A percentile compares a stretch with the other conserved stretches of the same genome.
These are phyloP conservation scores for Lagorchestes hirsutus DNA, from an alignment of 2,797 vertebrate genomes.

Conservation along the genomic window DNA sequence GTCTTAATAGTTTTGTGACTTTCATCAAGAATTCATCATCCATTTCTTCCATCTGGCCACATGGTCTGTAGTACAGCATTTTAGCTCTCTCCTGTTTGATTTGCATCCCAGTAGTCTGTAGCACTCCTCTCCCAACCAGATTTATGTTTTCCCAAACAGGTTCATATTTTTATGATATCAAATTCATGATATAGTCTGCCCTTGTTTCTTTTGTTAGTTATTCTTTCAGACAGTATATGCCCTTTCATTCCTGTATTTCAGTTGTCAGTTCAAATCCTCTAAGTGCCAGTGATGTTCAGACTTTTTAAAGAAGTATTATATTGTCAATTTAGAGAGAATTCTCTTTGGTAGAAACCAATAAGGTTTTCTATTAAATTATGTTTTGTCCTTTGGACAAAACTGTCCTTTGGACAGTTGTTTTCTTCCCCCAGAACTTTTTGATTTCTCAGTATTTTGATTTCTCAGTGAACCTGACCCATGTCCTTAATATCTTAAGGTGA, in stretches of 20 bases:
- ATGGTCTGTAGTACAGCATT: neutral
- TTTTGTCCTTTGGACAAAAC: neutral
- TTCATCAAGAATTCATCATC: neutral
- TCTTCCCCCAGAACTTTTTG: neutral
- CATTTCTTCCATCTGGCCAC: neutral
- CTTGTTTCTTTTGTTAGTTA: neutral
- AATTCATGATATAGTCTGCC: neutral
- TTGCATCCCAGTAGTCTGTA: neutral
- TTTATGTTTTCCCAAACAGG: neutral
- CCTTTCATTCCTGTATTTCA: neutral
- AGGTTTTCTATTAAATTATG: neutral
- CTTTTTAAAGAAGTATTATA: fast-evolving
- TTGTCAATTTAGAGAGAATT: fast-evolving
- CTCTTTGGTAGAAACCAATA: fast-evolving
- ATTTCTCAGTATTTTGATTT: neutral
- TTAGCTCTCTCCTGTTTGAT: neutral
- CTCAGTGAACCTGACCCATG: neutral
- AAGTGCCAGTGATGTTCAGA: neutral
- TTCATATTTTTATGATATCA: neutral
- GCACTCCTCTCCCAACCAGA: neutral
- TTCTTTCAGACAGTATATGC: neutral
- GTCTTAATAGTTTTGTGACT: neutral
- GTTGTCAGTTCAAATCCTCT: neutral
- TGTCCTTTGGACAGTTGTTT: neutral
- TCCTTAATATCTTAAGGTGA: neutral